These are phyloP conservation scores for Agrilus cyanescens DNA, from an alignment of 2,888 invertebrate genomes.

Conservation along the genomic window DNA sequence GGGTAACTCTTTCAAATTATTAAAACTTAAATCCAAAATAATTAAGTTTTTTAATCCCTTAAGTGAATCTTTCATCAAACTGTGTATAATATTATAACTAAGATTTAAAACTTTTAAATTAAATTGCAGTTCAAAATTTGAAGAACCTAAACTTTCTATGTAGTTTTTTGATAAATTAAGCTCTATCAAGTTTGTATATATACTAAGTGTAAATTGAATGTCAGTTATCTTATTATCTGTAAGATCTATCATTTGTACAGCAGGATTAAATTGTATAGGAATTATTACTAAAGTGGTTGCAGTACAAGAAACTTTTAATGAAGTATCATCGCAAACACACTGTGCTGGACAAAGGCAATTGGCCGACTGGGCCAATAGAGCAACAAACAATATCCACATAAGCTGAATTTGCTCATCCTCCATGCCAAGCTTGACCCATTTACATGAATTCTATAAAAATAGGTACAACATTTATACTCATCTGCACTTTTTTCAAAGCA, in stretches of 20 bases:
- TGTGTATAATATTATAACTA: slow-evolving; percentile 61
- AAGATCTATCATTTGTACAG: slow-evolving; percentile 69
- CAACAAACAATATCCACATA: slow-evolving; percentile 41
- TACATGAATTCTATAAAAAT: no score
- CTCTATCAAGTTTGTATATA: slow-evolving; percentile 67
- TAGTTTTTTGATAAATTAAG: slow-evolving; percentile 76
- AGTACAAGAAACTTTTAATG: slow-evolving; percentile 64
- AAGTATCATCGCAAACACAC: slow-evolving; percentile 73
- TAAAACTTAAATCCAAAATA: slow-evolving; percentile 62
- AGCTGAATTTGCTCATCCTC: slow-evolving; percentile 32
- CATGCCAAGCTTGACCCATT: slow-evolving; percentile 25
- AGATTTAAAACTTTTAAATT: slow-evolving; percentile 65
- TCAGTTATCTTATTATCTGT: slow-evolving; percentile 72
- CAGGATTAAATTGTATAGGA: slow-evolving; percentile 82
- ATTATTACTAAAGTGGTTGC: slow-evolving; percentile 71
- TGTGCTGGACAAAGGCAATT: slow-evolving; percentile 56
- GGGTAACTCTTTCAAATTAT: slow-evolving; percentile 63
- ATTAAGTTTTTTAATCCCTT: slow-evolving; percentile 57
- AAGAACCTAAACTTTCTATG: slow-evolving; percentile 66
- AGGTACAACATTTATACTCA: no score
- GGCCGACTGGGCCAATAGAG: slow-evolving; percentile 34
- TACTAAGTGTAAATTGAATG: slow-evolving; percentile 64
- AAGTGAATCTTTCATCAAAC: slow-evolving; percentile 63
- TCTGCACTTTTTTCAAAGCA: no score
- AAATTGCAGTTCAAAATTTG: slow-evolving; percentile 68